Base-by-base conservation (phyloP, 2,797 vertebrate genomes). In the Halcyon leucocephala region DNA sequence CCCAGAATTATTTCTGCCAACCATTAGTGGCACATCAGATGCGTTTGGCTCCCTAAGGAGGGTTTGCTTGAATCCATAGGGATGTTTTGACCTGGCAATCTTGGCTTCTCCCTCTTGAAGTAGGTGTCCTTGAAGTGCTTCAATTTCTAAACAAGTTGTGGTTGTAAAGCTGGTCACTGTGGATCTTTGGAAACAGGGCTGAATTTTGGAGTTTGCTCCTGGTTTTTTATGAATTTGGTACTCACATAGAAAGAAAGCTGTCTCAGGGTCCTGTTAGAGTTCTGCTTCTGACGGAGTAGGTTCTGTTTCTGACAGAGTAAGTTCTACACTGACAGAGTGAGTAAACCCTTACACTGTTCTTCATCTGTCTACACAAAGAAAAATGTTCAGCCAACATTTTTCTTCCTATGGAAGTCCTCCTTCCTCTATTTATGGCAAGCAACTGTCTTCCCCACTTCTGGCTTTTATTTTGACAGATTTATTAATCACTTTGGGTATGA, bases 11-110 rank as follows among this genome's bases (percentile, higher is more conserved):
- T 66, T 74, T 78, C n/a, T 76, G 22, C 54, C 31, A 25, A 13
- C 42, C 5, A 0, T 74, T 73, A 0, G 0, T 44, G 29, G 57
- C 18, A 24, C 25, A 24, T 69, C 18, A 35, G 28, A 21, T 41
- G 26, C 26, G 6, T 73, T 70, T 52, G 66, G 19, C 48, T 64
- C 31, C 41, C 37, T 51, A 22, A 37, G 46, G 14, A 87, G 15
- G 25, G 7, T 29, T 61, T 82, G 15, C 7, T 10, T 90, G 37
- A 57, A 42, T 7, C 18, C 9, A 29, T 21, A 39, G 7, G 62
- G 19, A 14, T 11, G 18, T 8, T 24, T 90, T 72, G 31, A 28
- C 20, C 15, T 26, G 12, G 12, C 51, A 33, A 73, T 14, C 31
- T 73, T 73, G 28, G 7, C 44, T 58, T 54, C 25, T 77, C 29